These are phyloP conservation scores for Protobothrops mucrosquamatus DNA, from an alignment of 2,113 vertebrate genomes.

Conservation along the genomic window DNA sequence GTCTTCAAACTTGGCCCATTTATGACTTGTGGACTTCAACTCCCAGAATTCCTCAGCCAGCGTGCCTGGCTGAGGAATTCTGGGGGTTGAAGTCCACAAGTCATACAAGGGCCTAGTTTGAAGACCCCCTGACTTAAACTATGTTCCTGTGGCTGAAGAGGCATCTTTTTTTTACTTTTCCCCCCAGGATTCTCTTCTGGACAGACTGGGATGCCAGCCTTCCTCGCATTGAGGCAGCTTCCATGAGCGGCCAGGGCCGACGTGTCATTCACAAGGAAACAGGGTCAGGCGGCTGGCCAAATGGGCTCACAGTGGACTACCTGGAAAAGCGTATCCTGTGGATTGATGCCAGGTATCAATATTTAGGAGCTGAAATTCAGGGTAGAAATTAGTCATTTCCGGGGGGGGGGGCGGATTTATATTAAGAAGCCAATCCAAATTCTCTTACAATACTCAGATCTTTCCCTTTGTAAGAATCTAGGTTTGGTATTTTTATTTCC, in stretches of 20 bases:
- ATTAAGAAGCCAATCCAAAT: neutral
- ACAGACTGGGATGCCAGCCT: conserved; percentile 96
- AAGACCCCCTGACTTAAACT: neutral
- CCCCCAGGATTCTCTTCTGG: conserved; percentile 90
- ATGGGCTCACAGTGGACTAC: conserved; percentile 95
- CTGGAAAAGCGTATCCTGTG: conserved; percentile 94
- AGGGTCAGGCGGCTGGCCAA: conserved; percentile 93
- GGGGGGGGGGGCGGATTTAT: neutral
- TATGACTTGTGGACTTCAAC: too few species aligned
- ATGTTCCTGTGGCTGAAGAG: neutral
- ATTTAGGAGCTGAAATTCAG: neutral
- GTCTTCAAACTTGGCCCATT: too few species aligned
- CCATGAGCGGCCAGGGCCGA: conserved; percentile 91
- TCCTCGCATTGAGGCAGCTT: conserved; percentile 93
- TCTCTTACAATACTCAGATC: neutral
- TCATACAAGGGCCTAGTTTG: too few species aligned
- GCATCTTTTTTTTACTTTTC: neutral
- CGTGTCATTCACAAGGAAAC: conserved; percentile 94
- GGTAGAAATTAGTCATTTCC: neutral
- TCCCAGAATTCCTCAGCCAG: too few species aligned
- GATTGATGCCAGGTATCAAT: conserved; percentile 91
- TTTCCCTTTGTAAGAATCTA: neutral
- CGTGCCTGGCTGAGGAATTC: too few species aligned
- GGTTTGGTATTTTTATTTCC: neutral
- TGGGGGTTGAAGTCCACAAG: too few species aligned